A percentile compares a stretch with the other conserved stretches of the same genome.
These are phyloP conservation scores for Urocyon cinereoargenteus DNA, from an alignment of 2,797 vertebrate species.

Conservation along the genomic window DNA sequence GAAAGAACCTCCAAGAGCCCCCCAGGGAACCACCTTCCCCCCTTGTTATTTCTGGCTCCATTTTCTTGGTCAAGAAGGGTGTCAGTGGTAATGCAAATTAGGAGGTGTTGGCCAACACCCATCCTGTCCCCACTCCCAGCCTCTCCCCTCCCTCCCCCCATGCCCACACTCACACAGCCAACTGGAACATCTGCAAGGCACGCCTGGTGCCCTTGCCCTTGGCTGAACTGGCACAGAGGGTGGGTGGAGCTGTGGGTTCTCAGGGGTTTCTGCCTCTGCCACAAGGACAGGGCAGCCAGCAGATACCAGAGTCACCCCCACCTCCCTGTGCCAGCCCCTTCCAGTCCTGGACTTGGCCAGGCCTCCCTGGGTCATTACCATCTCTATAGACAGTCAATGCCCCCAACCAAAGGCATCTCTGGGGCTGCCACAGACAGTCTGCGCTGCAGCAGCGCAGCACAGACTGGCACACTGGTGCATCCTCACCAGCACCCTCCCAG, in stretches of 20 bases:
- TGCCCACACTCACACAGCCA: constrained; percentile 53
- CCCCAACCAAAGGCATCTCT: not conserved
- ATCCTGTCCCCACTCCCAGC: constrained; percentile 77
- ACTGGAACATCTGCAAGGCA: constrained; percentile 19
- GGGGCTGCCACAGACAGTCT: not conserved
- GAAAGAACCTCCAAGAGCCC: constrained; percentile 36
- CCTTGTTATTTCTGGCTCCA: constrained; percentile 83
- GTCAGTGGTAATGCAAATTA: constrained; percentile 84
- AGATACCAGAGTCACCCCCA: not conserved
- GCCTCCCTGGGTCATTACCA: not conserved
- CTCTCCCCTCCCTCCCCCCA: not conserved
- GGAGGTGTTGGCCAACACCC: constrained; percentile 80
- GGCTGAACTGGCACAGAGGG: not conserved
- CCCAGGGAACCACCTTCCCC: constrained; percentile 63
- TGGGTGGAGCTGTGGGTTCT: not conserved
- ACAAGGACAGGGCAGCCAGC: not conserved
- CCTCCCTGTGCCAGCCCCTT: not conserved
- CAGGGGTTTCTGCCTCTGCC: not conserved
- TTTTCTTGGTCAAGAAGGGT: constrained; percentile 83
- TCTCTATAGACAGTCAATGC: not conserved
- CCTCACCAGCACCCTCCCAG: not conserved
- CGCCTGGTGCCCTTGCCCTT: not conserved
- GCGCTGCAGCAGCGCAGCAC: not conserved
- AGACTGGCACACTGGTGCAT: too few relatives aligned
- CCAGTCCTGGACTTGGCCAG: not conserved